Base-by-base conservation (phyloP, 2,888 invertebrate genomes). In the Ophioninae sp. region DNA sequence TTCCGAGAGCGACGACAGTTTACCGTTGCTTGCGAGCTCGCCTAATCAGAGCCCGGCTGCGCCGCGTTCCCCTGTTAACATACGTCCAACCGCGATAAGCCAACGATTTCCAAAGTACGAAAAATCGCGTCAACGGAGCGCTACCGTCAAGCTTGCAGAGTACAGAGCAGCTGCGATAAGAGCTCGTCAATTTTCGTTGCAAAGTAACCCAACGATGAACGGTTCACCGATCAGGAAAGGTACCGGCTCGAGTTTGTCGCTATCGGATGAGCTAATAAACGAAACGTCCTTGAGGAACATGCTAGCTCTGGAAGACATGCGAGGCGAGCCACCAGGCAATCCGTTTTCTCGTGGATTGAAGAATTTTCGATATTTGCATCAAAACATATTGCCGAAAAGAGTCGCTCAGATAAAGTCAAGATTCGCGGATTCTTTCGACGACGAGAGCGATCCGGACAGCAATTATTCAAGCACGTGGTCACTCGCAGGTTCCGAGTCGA, bases 311-410 rank as follows among this genome's bases (percentile, higher is more conserved):
- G 95, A 96, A 93, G 94, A 95, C 90, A 93, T 94, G 91, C 92
- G 95, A 86, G 93, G 95, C 86, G 93, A 94, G 80, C 92, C 93
- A 17, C 91, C 93, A 6, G 92, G 94, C 87, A 93, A 94, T 86
- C 90, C 94, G 64, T 92, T 95, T 89, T 88, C 94, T 78, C 90
- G 95, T 23, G 95, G 95, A 71, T 94, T 96, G 67, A 95, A 94
- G 86, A 95, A 95, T 83, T 93, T 96, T 0, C 96, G 95, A 88
- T 94, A 90, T 91, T 93, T 95, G n/a, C 94, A 94, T 0, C 94
- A 94, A 69, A 94, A 94, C 89, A 94, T 96, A 44, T 94, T 96
- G 17, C 93, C 95, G 0, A 95, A 95, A 89, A 95, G 94, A 89
- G 95, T 95, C 87, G 94, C 94, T 0, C 94, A 94, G 89, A 93